Evolutionary conservation across 2,113 vertebrate genomes (phyloP).

Genomic region (Ameiurus melas): DNA sequence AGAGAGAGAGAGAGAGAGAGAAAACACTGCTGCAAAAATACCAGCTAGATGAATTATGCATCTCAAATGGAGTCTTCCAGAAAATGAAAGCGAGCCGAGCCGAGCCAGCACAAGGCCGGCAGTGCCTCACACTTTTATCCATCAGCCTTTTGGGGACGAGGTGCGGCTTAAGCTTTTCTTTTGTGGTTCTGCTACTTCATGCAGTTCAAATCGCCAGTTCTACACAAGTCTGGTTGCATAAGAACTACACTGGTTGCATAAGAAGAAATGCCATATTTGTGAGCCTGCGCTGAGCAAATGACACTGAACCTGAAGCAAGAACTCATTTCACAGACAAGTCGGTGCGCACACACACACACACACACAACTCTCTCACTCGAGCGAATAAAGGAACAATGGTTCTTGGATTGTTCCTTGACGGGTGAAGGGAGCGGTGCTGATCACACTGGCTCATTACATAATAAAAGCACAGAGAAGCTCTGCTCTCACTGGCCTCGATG

Average conservation of each 20-base stretch:
- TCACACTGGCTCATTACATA: conserved; percentile 37
- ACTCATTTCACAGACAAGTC: neutral
- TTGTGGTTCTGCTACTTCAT: neutral
- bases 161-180: neutral
- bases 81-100: conserved; percentile 37
- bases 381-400: neutral
- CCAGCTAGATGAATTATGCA: conserved; percentile 45
- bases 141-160: neutral
- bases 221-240: neutral
- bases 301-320: neutral
- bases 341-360: neutral
- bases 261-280: neutral
- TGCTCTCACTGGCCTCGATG: neutral
- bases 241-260: conserved; percentile 15
- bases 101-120: conserved; percentile 1
- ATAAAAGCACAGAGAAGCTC: conserved; percentile 15
- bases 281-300: neutral
- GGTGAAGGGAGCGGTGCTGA: neutral
- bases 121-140: neutral
- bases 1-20: neutral
- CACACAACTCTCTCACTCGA: neutral
- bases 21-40: conserved; percentile 30
- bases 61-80: conserved; percentile 43
- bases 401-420: neutral
- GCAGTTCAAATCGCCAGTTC: neutral